These are phyloP conservation scores for Otis tarda DNA, from an alignment of 2,113 vertebrate genomes.

Conservation along the genomic window DNA sequence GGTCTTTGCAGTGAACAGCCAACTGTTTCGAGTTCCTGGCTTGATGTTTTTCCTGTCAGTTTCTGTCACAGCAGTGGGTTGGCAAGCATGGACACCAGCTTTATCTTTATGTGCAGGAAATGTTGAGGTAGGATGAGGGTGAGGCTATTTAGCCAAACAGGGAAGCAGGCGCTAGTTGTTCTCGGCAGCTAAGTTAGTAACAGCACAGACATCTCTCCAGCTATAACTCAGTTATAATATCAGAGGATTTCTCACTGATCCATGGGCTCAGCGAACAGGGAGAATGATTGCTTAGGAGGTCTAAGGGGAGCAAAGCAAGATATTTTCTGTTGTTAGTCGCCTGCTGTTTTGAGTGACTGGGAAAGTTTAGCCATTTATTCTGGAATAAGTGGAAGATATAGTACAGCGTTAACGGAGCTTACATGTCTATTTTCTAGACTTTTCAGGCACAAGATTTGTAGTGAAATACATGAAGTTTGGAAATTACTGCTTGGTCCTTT, in stretches of 20 bases:
- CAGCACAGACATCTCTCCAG: neutral
- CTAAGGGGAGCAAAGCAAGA: neutral
- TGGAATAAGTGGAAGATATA: neutral
- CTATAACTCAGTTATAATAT: neutral
- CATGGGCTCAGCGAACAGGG: neutral
- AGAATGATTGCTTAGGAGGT: constrained; percentile 1
- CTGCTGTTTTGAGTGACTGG: neutral
- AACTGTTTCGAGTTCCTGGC: neutral
- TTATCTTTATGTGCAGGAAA: constrained; percentile 6
- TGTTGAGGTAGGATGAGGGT: neutral
- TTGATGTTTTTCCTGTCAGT: neutral
- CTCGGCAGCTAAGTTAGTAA: neutral
- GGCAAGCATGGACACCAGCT: neutral
- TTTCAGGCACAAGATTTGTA: neutral
- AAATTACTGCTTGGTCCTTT: neutral
- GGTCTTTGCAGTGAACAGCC: neutral
- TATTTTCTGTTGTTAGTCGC: neutral
- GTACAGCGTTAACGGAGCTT: neutral
- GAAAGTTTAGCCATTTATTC: neutral
- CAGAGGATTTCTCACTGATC: neutral
- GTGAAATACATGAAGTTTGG: neutral
- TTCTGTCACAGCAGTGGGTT: neutral
- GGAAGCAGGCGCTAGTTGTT: neutral
- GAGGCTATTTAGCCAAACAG: neutral
- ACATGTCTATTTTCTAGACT: neutral